Evolutionary conservation across 2,113 vertebrate genomes (phyloP).

Genomic region (Vireo altiloquus): DNA sequence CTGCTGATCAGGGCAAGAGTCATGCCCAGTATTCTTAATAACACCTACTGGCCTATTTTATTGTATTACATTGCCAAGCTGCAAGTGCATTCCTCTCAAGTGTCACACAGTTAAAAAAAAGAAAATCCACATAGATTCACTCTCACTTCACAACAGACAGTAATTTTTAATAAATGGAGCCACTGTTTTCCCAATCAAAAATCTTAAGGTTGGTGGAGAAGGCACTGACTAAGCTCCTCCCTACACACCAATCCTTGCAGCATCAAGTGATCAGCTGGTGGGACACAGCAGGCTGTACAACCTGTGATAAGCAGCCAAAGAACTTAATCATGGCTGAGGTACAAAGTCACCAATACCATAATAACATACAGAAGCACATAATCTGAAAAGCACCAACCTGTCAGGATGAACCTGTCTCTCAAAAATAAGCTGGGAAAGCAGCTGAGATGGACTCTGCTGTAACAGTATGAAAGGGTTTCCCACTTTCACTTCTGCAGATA

Average conservation of each 20-base stretch:
- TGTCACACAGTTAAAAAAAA: background rate
- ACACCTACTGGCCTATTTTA: background rate
- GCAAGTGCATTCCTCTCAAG: background rate
- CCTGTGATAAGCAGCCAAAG: background rate
- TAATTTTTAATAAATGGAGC: background rate
- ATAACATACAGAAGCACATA: background rate
- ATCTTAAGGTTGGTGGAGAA: background rate
- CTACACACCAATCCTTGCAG: background rate
- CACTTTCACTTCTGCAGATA: constrained; percentile 78
- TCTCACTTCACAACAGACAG: background rate
- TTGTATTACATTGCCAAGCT: background rate
- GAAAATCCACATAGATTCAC: background rate
- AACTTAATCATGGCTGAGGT: background rate
- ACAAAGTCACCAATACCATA: background rate
- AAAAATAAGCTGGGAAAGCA: constrained; percentile 90
- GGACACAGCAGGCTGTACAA: background rate
- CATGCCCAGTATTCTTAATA: background rate
- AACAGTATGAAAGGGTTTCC: constrained; percentile 92
- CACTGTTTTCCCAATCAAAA: background rate
- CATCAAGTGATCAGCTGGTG: background rate
- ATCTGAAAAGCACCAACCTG: constrained; percentile 76
- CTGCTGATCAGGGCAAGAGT: background rate
- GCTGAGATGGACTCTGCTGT: constrained; percentile 86
- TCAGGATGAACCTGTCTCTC: constrained; percentile 91
- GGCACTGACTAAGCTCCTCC: background rate